Conservation (phyloP, 2,888 invertebrate genomes). For the Drosophila monieri region DNA sequence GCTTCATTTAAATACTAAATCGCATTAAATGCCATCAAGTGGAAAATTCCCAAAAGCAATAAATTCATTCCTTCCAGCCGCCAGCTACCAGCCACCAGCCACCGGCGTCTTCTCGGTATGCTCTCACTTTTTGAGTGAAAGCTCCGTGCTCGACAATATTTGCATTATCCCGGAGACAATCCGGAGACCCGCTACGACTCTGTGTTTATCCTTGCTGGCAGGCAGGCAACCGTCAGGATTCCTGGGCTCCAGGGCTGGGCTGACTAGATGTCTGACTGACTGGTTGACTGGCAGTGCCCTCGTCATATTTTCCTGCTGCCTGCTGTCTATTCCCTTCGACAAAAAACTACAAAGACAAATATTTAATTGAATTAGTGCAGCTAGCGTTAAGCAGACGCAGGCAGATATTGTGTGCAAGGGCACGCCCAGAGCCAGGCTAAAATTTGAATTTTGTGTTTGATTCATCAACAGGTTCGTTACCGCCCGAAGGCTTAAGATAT, state of each 20-base stretch:
- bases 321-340: slow-evolving; percentile 15
- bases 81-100: slow-evolving; percentile 14
- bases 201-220: slow-evolving; percentile 44
- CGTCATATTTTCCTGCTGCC: slow-evolving; percentile 42
- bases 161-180: slow-evolving; percentile 55
- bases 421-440: slow-evolving; percentile 25
- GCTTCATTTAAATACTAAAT: slow-evolving; percentile 79
- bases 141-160: slow-evolving; percentile 68
- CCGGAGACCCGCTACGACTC: slow-evolving; percentile 19
- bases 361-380: slow-evolving; percentile 80
- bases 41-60: slow-evolving; percentile 79
- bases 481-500: slow-evolving; percentile 33
- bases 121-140: slow-evolving; percentile 61
- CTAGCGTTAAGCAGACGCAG: slow-evolving; percentile 67
- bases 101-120: slow-evolving; percentile 2
- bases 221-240: slow-evolving; percentile 19
- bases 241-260: background rate
- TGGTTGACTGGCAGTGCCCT: slow-evolving; percentile 21
- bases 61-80: slow-evolving; percentile 64
- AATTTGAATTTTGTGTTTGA: slow-evolving; percentile 69
- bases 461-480: slow-evolving; percentile 78
- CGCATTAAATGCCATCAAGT: slow-evolving; percentile 80
- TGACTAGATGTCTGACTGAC: background rate
- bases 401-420: slow-evolving; percentile 59
- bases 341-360: slow-evolving; percentile 76